Base-by-base conservation (phyloP, 2,113 vertebrate species). In the Micronycteris hirsuta region DNA sequence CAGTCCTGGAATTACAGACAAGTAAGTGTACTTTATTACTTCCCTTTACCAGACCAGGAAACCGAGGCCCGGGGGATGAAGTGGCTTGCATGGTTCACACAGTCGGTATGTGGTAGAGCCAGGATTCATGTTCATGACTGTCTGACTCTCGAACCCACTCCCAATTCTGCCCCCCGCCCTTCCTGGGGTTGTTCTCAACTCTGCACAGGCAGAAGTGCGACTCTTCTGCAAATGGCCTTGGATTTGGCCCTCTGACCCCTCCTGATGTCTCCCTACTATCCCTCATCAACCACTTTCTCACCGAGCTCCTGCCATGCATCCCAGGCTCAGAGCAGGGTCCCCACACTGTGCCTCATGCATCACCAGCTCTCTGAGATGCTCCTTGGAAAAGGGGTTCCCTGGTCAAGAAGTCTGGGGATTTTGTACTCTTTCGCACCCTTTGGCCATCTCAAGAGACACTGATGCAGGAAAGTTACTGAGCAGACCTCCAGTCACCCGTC, bases 111-210 rank as follows among this genome's bases (percentile, higher is more conserved):
- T 5, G n/a, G 41, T 61, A 56, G 73, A 65, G 65, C 28, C 68
- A 28, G 76, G 54, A 58, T 58, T 84, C 47, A 3, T 1, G 0
- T 9, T 58, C 49, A 20, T 1, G 14, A 45, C 16, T 22, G 15
- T 70, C 74, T 63, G 70, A 70, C 74, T 81, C 82, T 41, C 36
- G 82, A 80, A 24, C 41, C 10, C n/a, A 26, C 19, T 80, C 7
- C 8, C 13, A 15, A 6, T n/a, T 36, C 76, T 89, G 49, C 43
- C 22, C 22, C 1, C 1, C 22, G 17, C 1, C 1, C 14, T 7
- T 17, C 1, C 2, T 4, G 2, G 67, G 15, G 24, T 20, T 41
- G 26, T 80, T 86, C 36, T 58, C 33, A 43, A 10, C 52, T 71
- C 63, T 88, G 43, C 26, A 47, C 61, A 61, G 45, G n/a, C 68